Conservation (phyloP, 2,113 vertebrate species). For the Ellobius talpinus region DNA sequence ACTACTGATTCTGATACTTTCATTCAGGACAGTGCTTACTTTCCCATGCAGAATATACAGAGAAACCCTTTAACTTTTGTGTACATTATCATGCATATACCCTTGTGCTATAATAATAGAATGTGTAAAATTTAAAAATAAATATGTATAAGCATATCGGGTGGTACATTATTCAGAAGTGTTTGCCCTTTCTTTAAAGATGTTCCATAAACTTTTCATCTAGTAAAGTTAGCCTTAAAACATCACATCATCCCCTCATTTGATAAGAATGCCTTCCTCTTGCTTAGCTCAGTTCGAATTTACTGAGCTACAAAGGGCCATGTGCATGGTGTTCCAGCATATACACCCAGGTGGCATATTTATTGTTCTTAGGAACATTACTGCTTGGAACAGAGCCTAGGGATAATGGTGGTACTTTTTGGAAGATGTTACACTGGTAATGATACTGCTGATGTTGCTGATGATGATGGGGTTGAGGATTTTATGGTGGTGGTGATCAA, state of each 20-base stretch:
- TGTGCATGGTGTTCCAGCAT: not conserved
- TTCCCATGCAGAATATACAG: not conserved
- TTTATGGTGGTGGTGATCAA: not conserved
- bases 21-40: not conserved
- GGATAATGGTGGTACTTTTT: not conserved
- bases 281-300: not conserved
- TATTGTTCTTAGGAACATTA: not conserved
- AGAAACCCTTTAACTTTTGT: not conserved
- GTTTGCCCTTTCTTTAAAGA: not conserved
- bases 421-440: not conserved
- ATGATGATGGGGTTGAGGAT: not conserved
- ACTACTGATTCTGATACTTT: constrained; percentile 40
- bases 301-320: not conserved
- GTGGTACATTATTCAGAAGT: constrained; percentile 18
- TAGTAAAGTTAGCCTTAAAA: not conserved
- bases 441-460: not conserved
- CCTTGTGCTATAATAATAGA: not conserved
- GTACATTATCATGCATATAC: not conserved
- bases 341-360: not conserved
- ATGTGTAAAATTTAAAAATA: constrained; percentile 47
- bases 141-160: not conserved
- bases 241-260: not conserved
- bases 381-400: not conserved
- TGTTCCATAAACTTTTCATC: constrained; percentile 14
- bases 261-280: not conserved